Conservation (phyloP, 2,888 invertebrate genomes). For the Macrosoma leucophasiata region DNA sequence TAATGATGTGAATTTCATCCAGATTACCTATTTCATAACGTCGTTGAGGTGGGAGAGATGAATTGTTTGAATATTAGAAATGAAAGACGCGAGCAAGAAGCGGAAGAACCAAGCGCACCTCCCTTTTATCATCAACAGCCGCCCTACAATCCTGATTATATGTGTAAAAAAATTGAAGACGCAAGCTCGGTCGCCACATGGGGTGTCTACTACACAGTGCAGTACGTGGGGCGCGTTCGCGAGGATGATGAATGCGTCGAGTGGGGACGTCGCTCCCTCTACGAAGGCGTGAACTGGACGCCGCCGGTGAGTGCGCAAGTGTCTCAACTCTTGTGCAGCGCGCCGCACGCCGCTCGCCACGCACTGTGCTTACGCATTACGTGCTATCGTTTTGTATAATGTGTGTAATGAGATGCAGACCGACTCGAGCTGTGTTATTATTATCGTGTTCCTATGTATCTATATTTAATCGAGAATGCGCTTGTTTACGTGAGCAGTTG, state of each 20-base stretch:
- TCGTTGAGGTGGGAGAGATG: constrained; percentile 35
- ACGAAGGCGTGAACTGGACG: constrained; percentile 66
- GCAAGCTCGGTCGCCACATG: constrained; percentile 31
- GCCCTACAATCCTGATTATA: constrained; percentile 60
- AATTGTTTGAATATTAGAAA: constrained; percentile 53
- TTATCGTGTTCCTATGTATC: too few species aligned
- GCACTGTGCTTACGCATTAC: constrained; percentile 36
- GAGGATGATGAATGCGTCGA: constrained; percentile 37
- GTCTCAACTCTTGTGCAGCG: constrained; percentile 43
- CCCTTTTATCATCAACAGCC: constrained; percentile 52
- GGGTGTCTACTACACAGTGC: constrained; percentile 36
- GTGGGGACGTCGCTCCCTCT: constrained; percentile 58
- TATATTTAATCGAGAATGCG: constrained; percentile 14
- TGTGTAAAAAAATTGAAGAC: constrained; percentile 36
- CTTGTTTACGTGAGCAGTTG: constrained; percentile 10
- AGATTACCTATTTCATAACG: not conserved
- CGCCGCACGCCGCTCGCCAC: constrained; percentile 42
- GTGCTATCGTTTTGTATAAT: constrained; percentile 28
- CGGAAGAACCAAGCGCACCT: constrained; percentile 45
- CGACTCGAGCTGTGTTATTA: too few species aligned
- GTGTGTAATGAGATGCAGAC: constrained; percentile 32
- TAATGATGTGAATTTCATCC: not conserved
- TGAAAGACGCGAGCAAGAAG: constrained; percentile 38
- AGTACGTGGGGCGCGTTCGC: constrained; percentile 33
- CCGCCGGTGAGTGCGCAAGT: constrained; percentile 68